Base-by-base conservation (phyloP, 1,140 invertebrate species). In the Zaprionus camerounensis region DNA sequence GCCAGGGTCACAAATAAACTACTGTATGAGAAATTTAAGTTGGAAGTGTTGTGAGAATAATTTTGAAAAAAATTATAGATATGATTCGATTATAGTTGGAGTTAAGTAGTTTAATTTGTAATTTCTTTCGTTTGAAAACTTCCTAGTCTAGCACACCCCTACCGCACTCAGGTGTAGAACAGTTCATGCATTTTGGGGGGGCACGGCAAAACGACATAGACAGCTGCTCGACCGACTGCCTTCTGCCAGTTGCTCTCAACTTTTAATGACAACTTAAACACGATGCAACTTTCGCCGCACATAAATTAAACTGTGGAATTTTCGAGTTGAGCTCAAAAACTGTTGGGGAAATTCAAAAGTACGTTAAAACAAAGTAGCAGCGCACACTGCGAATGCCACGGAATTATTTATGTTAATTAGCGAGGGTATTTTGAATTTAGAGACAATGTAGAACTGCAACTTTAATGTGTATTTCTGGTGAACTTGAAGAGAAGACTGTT, bases 391-490 rank as follows among this genome's bases (percentile, higher is more conserved):
- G 12, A 70, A 63, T 55, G 38, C 44, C 65, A 46, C 4, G 17
- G 65, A 62, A 70, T 70, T 75, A 46, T 64, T 83, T 84, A 84
- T 83, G 81, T 22, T 84, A 81, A 83, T 81, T 73, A n/a, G 9
- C 9, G 12, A 17, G n/a, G 7, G 7, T 46, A 46, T 3, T 46
- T 46, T 9, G n/a, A 7, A 38, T 38, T 38, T 62, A 82, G 80
- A 51, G 80, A 61, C 74, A 76, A 31, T 3, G 20, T 24, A 51
- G 46, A 24, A 20, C n/a, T 17, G 6, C 0, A 46, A 46, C n/a
- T 17, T 13, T 38, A 5, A 5, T 15, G 1, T 3, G 13, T 5
- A 15, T 34, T 34, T 9, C 9, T 34, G 31, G 31, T 3, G 4
- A 38, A 38, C 17, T 17, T 2, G 7, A 9, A n/a, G 6, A 44